Evolutionary conservation across 2,113 vertebrate genomes (phyloP).

Genomic region (Apus apus): DNA sequence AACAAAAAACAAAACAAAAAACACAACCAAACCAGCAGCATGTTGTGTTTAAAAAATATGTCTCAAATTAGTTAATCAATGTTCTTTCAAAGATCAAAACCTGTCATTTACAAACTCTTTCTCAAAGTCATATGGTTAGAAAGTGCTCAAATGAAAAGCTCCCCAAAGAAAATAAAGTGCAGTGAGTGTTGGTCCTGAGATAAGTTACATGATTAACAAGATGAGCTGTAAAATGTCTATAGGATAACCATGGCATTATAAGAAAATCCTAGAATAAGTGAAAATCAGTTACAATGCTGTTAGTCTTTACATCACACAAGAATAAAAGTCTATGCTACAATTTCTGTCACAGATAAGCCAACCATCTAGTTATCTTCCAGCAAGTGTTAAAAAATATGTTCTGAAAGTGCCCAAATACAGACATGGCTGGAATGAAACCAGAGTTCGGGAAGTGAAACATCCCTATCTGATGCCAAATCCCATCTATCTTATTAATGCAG

Average conservation of each 20-base stretch:
- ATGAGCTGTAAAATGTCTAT: background rate
- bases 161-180: background rate
- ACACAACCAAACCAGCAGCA: no score
- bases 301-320: background rate
- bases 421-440: background rate
- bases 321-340: background rate
- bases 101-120: background rate
- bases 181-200: background rate
- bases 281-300: background rate
- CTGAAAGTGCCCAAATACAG: background rate
- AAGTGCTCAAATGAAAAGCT: background rate
- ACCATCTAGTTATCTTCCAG: background rate
- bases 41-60: background rate
- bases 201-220: background rate
- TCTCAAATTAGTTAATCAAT: background rate
- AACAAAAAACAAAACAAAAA: no score
- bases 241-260: background rate
- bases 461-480: background rate
- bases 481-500: background rate
- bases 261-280: background rate
- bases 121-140: background rate
- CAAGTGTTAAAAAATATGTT: background rate
- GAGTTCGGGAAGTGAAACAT: background rate
- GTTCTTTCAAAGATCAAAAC: background rate
- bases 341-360: background rate